Evolutionary conservation across 2,113 vertebrate genomes (phyloP).

Genomic region (Dasyornis broadbenti): DNA sequence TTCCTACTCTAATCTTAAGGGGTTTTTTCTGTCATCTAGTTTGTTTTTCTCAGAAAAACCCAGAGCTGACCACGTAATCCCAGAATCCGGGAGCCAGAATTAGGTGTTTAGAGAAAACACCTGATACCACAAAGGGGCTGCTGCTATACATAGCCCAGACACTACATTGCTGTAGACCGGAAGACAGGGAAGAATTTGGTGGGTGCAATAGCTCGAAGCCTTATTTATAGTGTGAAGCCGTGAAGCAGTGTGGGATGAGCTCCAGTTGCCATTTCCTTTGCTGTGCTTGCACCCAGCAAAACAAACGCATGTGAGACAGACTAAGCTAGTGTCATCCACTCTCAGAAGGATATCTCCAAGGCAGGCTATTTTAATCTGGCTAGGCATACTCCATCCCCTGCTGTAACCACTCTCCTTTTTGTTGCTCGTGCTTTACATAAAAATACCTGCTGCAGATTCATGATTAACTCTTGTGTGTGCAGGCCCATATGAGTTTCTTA

Average conservation of each 20-base stretch:
- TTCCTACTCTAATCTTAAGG: rapidly evolving
- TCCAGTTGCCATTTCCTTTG: neutral
- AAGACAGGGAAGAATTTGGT: neutral
- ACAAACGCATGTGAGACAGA: neutral
- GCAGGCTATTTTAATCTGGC: neutral
- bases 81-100: neutral
- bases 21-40: neutral
- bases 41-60: neutral
- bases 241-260: neutral
- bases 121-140: neutral
- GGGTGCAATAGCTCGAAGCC: neutral
- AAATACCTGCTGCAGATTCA: neutral
- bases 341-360: neutral
- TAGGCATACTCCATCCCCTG: neutral
- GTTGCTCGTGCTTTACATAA: neutral
- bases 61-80: neutral
- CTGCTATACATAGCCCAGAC: neutral
- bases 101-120: neutral
- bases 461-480: neutral
- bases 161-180: neutral
- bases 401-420: neutral
- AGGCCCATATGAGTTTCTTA: neutral
- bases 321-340: neutral
- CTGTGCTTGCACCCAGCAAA: neutral
- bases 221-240: neutral